phyloP scores from a whole-genome alignment of 2,113 vertebrate genomes.

The Platysteira castanea region DNA sequence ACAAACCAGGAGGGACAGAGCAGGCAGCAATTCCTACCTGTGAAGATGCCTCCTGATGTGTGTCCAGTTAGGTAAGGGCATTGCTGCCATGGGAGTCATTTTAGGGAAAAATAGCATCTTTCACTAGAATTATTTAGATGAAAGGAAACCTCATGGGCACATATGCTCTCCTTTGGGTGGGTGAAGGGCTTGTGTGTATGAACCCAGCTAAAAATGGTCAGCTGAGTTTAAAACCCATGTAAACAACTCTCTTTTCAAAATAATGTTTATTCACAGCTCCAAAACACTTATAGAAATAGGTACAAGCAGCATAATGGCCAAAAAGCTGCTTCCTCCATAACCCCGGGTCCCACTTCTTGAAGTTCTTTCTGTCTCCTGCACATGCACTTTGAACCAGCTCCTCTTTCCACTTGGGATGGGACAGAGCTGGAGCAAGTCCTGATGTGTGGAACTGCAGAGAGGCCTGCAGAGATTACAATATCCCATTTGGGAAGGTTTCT shows the following conservation, averaged over 20 bases:
- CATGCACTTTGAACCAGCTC: background rate
- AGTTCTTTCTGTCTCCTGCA: background rate
- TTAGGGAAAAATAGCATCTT: background rate
- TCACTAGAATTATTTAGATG: background rate
- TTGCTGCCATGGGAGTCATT: background rate
- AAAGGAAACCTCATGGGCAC: background rate
- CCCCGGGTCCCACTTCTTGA: background rate
- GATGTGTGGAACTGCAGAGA: background rate
- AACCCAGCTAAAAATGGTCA: background rate
- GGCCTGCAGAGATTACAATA: background rate
- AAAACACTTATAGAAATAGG: background rate
- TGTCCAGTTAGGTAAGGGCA: fast-evolving
- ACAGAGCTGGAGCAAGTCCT: background rate
- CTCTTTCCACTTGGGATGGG: background rate
- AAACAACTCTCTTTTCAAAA: background rate
- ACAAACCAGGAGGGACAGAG: background rate
- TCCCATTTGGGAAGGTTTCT: background rate
- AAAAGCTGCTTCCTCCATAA: background rate
- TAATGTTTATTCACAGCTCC: background rate
- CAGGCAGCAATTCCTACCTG: background rate
- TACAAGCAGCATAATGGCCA: background rate
- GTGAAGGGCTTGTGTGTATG: background rate
- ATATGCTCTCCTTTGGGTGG: background rate
- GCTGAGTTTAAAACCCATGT: background rate
- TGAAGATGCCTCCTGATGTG: background rate